These are phyloP conservation scores for Cyprinodon variegatus DNA, from an alignment of 2,113 vertebrate species.

Conservation along the genomic window DNA sequence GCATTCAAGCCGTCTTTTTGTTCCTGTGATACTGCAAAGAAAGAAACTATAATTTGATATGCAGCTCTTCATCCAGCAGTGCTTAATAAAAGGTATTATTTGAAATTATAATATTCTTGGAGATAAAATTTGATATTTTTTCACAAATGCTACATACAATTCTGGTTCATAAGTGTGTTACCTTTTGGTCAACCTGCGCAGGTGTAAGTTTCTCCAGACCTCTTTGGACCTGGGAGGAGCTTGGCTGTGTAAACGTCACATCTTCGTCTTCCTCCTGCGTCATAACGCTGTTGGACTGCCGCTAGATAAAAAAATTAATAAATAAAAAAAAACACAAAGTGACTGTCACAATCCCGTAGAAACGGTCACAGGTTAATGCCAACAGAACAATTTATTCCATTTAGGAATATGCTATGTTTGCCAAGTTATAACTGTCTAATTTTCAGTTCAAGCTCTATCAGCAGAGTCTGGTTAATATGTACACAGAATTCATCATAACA, in stretches of 20 bases:
- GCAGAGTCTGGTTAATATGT: not conserved
- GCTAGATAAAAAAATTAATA: not conserved
- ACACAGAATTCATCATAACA: not conserved
- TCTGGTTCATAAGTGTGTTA: constrained; percentile 26
- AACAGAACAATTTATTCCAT: not conserved
- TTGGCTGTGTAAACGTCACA: constrained; percentile 57
- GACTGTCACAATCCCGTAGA: not conserved
- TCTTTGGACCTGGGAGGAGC: constrained; percentile 73
- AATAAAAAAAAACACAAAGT: not conserved
- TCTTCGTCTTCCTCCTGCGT: constrained; percentile 71
- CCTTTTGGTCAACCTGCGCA: constrained; percentile 81
- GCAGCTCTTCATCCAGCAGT: too few species aligned
- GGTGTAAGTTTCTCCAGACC: constrained; percentile 63
- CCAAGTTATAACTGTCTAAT: not conserved
- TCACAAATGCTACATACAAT: too few species aligned
- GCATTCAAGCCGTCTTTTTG: too few species aligned
- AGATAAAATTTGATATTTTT: not conserved
- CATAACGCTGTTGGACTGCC: constrained; percentile 1
- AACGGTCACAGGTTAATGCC: not conserved
- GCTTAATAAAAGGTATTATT: not conserved
- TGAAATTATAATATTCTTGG: not conserved
- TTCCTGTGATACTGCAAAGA: too few species aligned
- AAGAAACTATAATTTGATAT: too few species aligned
- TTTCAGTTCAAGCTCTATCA: not conserved
- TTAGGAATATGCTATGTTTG: not conserved